phyloP scores from a whole-genome alignment of 2,113 vertebrate species.

The Elachura formosa region DNA sequence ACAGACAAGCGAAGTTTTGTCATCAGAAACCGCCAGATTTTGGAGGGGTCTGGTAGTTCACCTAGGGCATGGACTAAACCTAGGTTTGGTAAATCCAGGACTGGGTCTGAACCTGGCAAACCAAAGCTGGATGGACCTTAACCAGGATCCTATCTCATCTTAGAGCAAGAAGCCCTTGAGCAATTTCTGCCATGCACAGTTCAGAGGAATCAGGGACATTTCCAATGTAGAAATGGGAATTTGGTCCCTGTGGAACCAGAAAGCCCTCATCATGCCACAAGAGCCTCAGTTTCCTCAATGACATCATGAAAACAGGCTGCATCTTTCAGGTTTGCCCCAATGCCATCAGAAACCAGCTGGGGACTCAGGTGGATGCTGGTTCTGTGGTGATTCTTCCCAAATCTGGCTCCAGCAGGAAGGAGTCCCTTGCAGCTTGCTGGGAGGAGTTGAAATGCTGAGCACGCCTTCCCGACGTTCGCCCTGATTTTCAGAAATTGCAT shows the following conservation, averaged over 20 bases:
- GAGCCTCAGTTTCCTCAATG: background rate
- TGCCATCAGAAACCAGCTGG: background rate
- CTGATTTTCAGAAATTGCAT: conserved; percentile 75
- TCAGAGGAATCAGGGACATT: background rate
- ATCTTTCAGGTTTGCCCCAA: background rate
- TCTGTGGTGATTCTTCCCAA: background rate
- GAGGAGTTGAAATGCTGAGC: conserved; percentile 59
- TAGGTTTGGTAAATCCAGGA: background rate
- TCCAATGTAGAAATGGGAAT: background rate
- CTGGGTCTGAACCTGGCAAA: background rate
- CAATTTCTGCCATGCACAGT: background rate
- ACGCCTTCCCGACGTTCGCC: background rate
- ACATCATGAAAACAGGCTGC: background rate
- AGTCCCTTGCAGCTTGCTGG: background rate
- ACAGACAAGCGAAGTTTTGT: background rate
- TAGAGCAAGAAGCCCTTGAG: background rate
- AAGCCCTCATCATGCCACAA: fast-evolving
- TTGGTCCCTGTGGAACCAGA: background rate
- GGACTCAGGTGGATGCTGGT: background rate
- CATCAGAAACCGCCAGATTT: background rate
- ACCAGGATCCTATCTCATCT: background rate
- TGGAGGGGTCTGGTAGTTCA: background rate
- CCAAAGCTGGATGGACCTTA: background rate
- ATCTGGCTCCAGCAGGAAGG: background rate
- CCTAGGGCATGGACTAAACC: background rate